A percentile compares a stretch with the other conserved stretches of the same genome.
Conservation (phyloP, 1,140 invertebrate genomes). For the Zaprionus ghesquierei region DNA sequence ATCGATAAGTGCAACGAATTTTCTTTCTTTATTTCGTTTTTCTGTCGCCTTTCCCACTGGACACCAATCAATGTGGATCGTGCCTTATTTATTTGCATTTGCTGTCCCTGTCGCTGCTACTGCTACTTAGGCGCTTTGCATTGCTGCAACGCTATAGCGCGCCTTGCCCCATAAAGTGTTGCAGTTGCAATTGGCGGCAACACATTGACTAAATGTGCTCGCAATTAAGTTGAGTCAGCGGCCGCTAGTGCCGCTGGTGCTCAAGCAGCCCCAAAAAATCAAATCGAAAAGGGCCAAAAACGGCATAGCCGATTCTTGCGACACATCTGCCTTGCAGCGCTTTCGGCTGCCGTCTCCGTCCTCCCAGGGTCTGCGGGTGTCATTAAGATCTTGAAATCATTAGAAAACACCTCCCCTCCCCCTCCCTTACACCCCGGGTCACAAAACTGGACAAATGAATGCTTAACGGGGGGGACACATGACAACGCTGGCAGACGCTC, state of each 20-base stretch:
- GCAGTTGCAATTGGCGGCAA: conserved; percentile 50
- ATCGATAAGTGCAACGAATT: background rate
- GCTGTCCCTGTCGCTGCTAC: background rate
- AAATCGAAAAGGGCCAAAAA: conserved; percentile 22
- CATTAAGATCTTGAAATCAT: conserved; percentile 33
- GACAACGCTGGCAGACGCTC: conserved; percentile 18
- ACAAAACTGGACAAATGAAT: conserved; percentile 20
- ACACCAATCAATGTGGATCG: conserved; percentile 9
- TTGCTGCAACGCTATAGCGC: conserved; percentile 15
- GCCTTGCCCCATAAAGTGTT: conserved; percentile 37
- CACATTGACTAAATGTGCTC: conserved; percentile 36
- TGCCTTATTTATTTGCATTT: conserved; percentile 20
- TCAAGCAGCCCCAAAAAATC: background rate
- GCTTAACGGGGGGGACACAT: conserved; percentile 42
- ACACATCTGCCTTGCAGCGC: conserved; percentile 27
- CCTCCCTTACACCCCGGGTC: background rate
- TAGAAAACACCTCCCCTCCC: background rate
- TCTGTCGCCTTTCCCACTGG: background rate
- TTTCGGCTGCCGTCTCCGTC: background rate
- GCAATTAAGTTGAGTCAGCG: conserved; percentile 27
- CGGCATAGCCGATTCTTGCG: conserved; percentile 14
- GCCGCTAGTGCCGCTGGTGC: conserved; percentile 36
- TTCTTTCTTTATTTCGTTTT: background rate
- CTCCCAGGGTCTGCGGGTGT: conserved; percentile 29
- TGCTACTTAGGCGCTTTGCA: background rate